Base-by-base conservation (phyloP, 2,888 invertebrate genomes). In the Drosophila bunnanda region DNA sequence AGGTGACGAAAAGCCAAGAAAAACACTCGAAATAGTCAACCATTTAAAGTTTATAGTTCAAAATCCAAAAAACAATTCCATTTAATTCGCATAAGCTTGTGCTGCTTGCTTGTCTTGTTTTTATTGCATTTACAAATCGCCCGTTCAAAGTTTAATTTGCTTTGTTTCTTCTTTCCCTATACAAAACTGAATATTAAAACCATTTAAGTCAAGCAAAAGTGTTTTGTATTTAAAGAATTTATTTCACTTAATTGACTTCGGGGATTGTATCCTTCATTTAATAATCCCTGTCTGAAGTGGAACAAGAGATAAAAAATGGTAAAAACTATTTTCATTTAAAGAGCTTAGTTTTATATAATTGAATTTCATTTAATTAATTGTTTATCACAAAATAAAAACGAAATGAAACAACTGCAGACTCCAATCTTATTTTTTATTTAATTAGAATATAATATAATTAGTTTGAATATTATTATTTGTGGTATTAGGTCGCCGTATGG, bases 31-130 rank as follows among this genome's bases (percentile, higher is more conserved):
- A 32, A 67, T 38, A 54, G 34, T 15, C 48, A 66, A 64, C 15
- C 43, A 67, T 34, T 57, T 69, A 69, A 68, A 58, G 30, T 39
- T 39, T 32, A 30, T 13, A 41, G 41, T 5, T 15, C 34, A 34
- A 48, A 71, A 41, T 69, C 12, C 46, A 41, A 32, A 44, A 58
- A 58, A 39, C 38, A 43, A 41, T 68, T 57, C 22, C 4, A 4
- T 50, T 67, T 68, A 32, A 66, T 48, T 34, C 54, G 39, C 28
- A 60, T 59, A 46, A 44, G 20, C 58, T 36, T 10, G 17, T 36
- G 36, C 4, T 15, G 9, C 36, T 25, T 46, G 4, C 8, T 8
- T 7, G 36, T 38, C 13, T 43, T 41, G 50, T 52, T 69, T 50
- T 43, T 28, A 43, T 52, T 48, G 12, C 38, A 28, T 68, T 58